Evolutionary conservation across 2,888 invertebrate genomes (phyloP).

Genomic region (Monopis laevigella): DNA sequence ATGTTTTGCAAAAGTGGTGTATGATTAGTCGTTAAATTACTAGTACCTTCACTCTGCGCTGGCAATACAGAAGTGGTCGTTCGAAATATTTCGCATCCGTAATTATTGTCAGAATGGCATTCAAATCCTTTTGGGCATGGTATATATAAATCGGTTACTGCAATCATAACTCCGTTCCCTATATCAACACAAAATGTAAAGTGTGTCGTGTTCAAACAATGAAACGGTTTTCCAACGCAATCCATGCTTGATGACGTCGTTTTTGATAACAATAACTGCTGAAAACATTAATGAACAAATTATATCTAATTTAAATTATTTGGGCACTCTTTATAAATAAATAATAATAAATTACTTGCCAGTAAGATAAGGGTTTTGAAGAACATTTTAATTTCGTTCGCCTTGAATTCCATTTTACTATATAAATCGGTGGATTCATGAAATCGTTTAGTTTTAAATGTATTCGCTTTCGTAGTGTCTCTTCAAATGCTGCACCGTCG

Average conservation of each 20-base stretch:
- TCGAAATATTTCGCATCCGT: slow-evolving; percentile 45
- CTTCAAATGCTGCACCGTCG: background rate
- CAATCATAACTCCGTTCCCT: slow-evolving; percentile 43
- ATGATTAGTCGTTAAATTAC: background rate
- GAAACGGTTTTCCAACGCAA: slow-evolving; percentile 55
- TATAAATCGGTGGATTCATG: slow-evolving; percentile 23
- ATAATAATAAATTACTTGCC: background rate
- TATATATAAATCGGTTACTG: slow-evolving; percentile 45
- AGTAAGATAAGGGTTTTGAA: background rate
- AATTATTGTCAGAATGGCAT: slow-evolving; percentile 36
- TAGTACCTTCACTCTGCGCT: background rate
- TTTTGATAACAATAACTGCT: slow-evolving; percentile 33
- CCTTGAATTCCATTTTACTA: slow-evolving; percentile 39
- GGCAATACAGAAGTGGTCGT: slow-evolving; percentile 25
- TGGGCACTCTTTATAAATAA: background rate
- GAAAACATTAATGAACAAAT: slow-evolving; percentile 24
- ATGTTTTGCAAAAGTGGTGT: too few species aligned
- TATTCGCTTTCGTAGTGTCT: slow-evolving; percentile 1
- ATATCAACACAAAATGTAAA: slow-evolving; percentile 60
- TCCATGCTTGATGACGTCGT: slow-evolving; percentile 36
- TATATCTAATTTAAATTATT: background rate
- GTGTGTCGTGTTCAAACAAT: slow-evolving; percentile 52
- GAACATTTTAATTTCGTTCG: slow-evolving; percentile 24
- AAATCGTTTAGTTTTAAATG: slow-evolving; percentile 39
- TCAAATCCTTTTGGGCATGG: slow-evolving; percentile 43